Percentiles rank a stretch among this genome's conserved stretches.
Conservation (phyloP, 2,888 invertebrate genomes). For the Drosophila mimica region DNA sequence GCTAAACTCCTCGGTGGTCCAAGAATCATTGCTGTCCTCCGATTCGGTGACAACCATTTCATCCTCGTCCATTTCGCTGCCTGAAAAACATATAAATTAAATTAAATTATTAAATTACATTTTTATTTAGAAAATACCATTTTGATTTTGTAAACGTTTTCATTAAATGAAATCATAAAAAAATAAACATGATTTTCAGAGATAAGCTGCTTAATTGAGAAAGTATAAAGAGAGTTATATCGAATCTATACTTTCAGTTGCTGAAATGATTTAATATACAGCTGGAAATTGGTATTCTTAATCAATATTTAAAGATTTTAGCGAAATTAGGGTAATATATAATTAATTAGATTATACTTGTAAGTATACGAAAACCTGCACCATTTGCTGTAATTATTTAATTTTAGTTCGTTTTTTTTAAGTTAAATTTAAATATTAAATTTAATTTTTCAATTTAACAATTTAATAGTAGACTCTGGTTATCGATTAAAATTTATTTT, state of each 20-base stretch:
- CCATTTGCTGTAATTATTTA: too few relatives aligned
- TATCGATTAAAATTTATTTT: too few relatives aligned
- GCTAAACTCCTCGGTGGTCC: conserved; percentile 92
- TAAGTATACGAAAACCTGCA: not conserved
- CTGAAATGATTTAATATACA: not conserved
- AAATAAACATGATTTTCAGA: not conserved
- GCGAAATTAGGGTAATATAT: not conserved
- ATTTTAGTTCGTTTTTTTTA: too few relatives aligned
- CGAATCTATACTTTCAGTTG: not conserved
- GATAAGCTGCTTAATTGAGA: not conserved
- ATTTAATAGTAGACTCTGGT: too few relatives aligned
- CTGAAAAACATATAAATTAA: conserved; percentile 81
- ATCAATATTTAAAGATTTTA: not conserved
- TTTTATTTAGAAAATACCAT: not conserved
- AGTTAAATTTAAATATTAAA: too few relatives aligned
- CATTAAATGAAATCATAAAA: not conserved
- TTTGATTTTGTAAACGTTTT: not conserved
- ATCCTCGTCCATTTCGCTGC: conserved; percentile 90
- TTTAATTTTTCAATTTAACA: too few relatives aligned
- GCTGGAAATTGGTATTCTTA: not conserved
- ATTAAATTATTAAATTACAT: not conserved
- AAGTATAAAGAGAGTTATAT: not conserved
- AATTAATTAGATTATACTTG: not conserved
- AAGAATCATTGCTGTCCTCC: conserved; percentile 93
- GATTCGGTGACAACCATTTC: conserved; percentile 89